These are phyloP conservation scores for Mylabris sibirica DNA, from an alignment of 2,888 invertebrate genomes.

Conservation along the genomic window DNA sequence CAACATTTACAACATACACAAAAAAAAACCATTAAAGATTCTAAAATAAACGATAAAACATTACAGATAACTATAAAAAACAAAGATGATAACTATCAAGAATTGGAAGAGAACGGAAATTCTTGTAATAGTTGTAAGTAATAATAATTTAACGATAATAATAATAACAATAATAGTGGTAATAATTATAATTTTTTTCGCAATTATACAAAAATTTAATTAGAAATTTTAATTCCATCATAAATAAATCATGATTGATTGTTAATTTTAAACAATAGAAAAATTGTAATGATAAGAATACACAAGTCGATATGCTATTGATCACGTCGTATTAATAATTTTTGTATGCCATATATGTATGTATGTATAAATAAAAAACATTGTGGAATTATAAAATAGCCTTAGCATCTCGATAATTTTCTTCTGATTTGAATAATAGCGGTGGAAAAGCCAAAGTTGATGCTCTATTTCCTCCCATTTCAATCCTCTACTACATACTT, in stretches of 20 bases:
- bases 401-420: too few relatives aligned
- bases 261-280: not conserved
- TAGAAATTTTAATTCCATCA: not conserved
- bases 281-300: not conserved
- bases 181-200: not conserved
- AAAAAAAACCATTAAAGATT: not conserved
- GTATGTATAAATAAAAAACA: too few relatives aligned
- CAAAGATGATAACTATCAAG: not conserved
- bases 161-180: not conserved
- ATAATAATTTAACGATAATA: not conserved
- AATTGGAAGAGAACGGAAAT: conserved; percentile 1
- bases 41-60: not conserved
- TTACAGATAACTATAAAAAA: not conserved
- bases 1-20: not conserved
- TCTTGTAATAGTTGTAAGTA: not conserved
- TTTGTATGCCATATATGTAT: too few relatives aligned
- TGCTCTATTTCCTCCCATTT: conserved; percentile 3
- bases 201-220: not conserved
- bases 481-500: not conserved
- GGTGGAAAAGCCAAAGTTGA: not conserved
- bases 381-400: too few relatives aligned
- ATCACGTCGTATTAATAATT: too few relatives aligned
- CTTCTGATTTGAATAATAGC: not conserved
- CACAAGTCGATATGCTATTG: not conserved
- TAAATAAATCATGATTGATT: not conserved